These are phyloP conservation scores for Smutsia gigantea DNA, from an alignment of 2,797 vertebrate genomes.

Conservation along the genomic window DNA sequence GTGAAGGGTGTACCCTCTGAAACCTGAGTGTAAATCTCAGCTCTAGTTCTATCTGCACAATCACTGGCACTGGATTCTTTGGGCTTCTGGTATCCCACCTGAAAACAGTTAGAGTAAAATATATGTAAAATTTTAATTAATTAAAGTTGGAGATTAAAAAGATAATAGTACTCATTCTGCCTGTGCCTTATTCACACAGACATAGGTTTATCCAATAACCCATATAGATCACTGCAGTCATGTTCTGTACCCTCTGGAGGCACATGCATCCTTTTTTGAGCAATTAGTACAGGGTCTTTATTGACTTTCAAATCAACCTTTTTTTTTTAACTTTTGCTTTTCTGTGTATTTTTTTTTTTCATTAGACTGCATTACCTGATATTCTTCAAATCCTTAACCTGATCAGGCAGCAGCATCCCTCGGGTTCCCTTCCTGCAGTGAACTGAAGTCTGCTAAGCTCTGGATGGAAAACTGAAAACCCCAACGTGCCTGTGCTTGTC, in stretches of 20 bases:
- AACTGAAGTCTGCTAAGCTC: neutral
- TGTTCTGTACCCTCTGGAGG: neutral
- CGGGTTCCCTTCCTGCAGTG: neutral
- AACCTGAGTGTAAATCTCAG: neutral
- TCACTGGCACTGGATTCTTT: neutral
- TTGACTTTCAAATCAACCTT: neutral
- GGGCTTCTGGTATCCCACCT: neutral
- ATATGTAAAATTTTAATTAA: neutral
- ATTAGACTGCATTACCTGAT: neutral
- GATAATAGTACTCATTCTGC: neutral
- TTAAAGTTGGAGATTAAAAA: neutral
- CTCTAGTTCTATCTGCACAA: neutral
- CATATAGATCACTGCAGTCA: fast-evolving
- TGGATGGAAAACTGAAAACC: neutral
- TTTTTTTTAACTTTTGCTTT: neutral
- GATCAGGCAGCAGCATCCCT: neutral
- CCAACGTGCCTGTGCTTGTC: neutral
- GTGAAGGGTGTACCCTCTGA: neutral
- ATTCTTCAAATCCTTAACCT: constrained; percentile 18
- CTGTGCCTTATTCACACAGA: neutral
- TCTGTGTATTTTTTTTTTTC: neutral
- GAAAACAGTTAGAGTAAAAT: neutral
- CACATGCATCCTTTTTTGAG: neutral
- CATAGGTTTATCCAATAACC: neutral
- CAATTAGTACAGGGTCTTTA: neutral